Evolutionary conservation across 2,888 invertebrate species (phyloP), one percentile per base, ranked within the genome.

Genomic region (Athalia rosae): DNA sequence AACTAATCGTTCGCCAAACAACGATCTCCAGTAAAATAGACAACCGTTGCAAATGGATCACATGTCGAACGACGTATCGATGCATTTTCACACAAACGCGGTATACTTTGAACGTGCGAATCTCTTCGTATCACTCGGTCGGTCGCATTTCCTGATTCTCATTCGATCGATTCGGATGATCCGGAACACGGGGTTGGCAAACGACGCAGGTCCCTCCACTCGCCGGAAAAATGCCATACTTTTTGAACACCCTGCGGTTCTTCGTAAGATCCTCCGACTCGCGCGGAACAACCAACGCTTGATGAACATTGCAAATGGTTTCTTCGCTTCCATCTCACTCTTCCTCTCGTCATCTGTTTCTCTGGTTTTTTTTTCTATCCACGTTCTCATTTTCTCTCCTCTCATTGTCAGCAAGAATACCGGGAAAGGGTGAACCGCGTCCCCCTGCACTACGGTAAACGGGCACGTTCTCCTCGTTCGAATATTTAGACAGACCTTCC

Each of bases 311-410:
- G 43, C 43, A 9, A 71, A 15, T 56, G 28, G 4, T 13, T 58
- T 15, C 15, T n/a, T 43, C 58, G 43, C 45, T 13, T 7, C 11
- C 13, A 9, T 13, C 76, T 69, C 58, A 73, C 13, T 45, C 50
- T 6, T 77, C 41, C 79, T 80, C 76, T 81, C 77, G 76, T 58
- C 81, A 62, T 62, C 76, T 77, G 63, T 48, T 64, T 28, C 28
- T 28, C 28, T 28, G 2, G 80, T 79, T 80, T 79, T 78, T 76
- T 69, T 48, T 59, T 69, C 6, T 62, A 47, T 48, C 61, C 28
- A 28, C 28, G 28, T 28, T 28, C 28, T 28, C 28, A 28, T 28
- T 28, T 53, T 63, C 73, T 67, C 69, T 63, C 59, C 61, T 56
- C 64, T 28, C 28, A n/a, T n/a, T n/a, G n/a, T 61, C 61, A 62